Evolutionary conservation across 2,888 invertebrate species (phyloP).

Genomic region (Atethmia centrago): DNA sequence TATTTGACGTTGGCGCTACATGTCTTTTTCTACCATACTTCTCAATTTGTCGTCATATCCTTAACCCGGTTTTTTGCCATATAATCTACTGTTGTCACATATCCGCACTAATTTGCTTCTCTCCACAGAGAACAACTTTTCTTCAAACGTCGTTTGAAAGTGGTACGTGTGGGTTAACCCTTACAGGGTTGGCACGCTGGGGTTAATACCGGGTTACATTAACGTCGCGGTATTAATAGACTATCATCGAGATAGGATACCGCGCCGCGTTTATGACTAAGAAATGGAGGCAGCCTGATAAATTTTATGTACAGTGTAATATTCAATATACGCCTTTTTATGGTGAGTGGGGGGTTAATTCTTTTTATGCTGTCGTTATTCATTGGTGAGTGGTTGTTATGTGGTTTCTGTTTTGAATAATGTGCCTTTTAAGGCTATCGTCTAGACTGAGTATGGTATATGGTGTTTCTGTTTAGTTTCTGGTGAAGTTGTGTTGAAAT

Average conservation of each 20-base stretch:
- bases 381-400: slow-evolving; percentile 46
- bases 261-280: slow-evolving; percentile 71
- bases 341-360: slow-evolving; percentile 63
- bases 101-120: background rate
- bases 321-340: slow-evolving; percentile 71
- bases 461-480: background rate
- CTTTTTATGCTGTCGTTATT: slow-evolving; percentile 63
- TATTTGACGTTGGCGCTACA: too few species aligned
- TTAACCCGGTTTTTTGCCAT: background rate
- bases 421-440: slow-evolving; percentile 23
- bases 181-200: slow-evolving; percentile 71
- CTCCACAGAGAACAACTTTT: background rate
- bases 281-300: slow-evolving; percentile 66
- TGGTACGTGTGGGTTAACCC: slow-evolving; percentile 30
- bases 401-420: slow-evolving; percentile 18
- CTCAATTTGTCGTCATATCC: background rate
- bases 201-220: slow-evolving; percentile 81
- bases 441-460: slow-evolving; percentile 1
- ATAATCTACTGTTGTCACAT: background rate
- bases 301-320: slow-evolving; percentile 67
- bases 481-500: background rate
- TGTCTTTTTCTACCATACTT: too few species aligned
- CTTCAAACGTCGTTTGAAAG: background rate
- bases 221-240: slow-evolving; percentile 85
- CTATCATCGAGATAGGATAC: slow-evolving; percentile 83